Evolutionary conservation across 2,888 invertebrate species (phyloP).

Genomic region (Heliconius hortense): DNA sequence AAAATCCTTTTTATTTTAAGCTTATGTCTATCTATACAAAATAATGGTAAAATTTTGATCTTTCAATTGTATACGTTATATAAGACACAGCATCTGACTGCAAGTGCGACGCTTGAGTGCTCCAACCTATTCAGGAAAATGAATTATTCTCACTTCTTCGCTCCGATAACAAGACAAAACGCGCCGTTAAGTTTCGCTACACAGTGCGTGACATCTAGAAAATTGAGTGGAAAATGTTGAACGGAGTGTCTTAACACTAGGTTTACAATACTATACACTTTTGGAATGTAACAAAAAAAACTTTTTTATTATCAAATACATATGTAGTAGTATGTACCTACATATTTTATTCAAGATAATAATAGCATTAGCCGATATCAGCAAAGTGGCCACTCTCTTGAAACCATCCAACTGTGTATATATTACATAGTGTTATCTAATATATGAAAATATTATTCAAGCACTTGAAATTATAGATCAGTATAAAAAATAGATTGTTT

Average conservation of each 20-base stretch:
- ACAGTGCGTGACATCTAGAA: neutral
- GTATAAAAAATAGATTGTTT: neutral
- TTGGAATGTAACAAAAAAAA: neutral
- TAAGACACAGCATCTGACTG: neutral
- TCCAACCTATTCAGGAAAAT: neutral
- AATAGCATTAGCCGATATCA: constrained; percentile 8
- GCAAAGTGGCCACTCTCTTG: constrained; percentile 5
- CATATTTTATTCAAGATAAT: neutral
- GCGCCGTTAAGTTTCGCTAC: neutral
- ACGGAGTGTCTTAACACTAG: neutral
- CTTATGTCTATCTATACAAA: no score
- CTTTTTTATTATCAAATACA: neutral
- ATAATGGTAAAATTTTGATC: neutral
- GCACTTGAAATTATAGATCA: neutral
- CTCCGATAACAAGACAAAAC: neutral
- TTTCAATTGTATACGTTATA: neutral
- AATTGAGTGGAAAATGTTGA: neutral
- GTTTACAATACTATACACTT: neutral
- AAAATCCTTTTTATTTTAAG: neutral
- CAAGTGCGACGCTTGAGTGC: neutral
- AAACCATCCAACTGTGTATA: neutral
- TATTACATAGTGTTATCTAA: neutral
- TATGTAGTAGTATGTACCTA: neutral
- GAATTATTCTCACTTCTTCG: neutral
- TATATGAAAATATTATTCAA: constrained; percentile 1